These are phyloP conservation scores for Apodemia zela DNA, from an alignment of 2,888 invertebrate species.

Conservation along the genomic window DNA sequence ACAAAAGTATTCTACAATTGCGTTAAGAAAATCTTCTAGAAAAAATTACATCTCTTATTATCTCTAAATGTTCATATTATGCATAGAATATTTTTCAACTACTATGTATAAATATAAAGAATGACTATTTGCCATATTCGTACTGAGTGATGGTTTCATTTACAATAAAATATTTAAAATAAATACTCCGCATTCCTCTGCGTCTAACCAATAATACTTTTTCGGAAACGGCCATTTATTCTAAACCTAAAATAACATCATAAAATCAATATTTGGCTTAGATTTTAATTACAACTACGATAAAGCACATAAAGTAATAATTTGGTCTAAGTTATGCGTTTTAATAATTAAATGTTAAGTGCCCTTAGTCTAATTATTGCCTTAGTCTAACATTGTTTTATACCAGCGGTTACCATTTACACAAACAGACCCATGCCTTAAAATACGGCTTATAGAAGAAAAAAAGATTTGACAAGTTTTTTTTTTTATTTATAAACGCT, in stretches of 20 bases:
- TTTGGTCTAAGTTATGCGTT: conserved; percentile 79
- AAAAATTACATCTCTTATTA: conserved; percentile 66
- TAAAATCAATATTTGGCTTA: conserved; percentile 80
- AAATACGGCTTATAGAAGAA: conserved; percentile 4
- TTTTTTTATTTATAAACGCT: conserved; percentile 15
- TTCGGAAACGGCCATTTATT: conserved; percentile 61
- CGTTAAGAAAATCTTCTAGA: conserved; percentile 67
- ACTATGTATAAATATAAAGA: conserved; percentile 42
- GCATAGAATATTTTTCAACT: conserved; percentile 54
- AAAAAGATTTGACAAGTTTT: conserved; percentile 4
- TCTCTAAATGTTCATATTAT: conserved; percentile 69
- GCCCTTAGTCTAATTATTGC: conserved; percentile 75
- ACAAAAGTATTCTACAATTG: conserved; percentile 73
- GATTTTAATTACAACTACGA: conserved; percentile 75
- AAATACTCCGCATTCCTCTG: conserved; percentile 65
- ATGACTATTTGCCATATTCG: conserved; percentile 44
- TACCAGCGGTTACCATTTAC: conserved; percentile 55
- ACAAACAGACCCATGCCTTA: conserved; percentile 36
- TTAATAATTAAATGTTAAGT: conserved; percentile 71
- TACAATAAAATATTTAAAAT: conserved; percentile 47
- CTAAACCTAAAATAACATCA: conserved; percentile 61
- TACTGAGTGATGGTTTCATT: conserved; percentile 21
- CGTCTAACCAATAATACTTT: conserved; percentile 71
- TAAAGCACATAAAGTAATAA: conserved; percentile 78
- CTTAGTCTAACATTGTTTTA: conserved; percentile 66